Evolutionary conservation across 2,888 invertebrate species (phyloP).

Genomic region (Hirtodrosophila trivittata): DNA sequence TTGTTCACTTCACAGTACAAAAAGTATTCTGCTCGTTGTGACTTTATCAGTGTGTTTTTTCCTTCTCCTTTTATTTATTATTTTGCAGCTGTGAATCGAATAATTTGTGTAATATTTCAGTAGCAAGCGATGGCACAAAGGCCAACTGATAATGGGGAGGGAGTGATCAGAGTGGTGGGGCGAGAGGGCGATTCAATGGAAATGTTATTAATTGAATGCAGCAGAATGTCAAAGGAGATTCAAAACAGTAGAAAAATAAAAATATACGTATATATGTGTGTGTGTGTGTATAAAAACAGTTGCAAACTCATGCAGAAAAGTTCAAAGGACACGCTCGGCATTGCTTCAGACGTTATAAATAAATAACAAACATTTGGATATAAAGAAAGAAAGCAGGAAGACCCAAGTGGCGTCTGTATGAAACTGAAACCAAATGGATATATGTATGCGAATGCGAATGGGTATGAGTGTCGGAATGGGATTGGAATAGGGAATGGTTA

Average conservation of each 20-base stretch:
- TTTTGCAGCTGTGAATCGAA: conserved; percentile 29
- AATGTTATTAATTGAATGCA: conserved; percentile 63
- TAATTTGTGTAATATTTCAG: conserved; percentile 58
- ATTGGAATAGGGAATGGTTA: neutral
- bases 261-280: conserved; percentile 14
- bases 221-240: conserved; percentile 40
- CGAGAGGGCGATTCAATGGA: conserved; percentile 32
- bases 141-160: conserved; percentile 36
- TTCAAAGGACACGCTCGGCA: conserved; percentile 69
- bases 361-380: conserved; percentile 72
- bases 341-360: conserved; percentile 69
- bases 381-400: conserved; percentile 42
- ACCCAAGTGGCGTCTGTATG: conserved; percentile 31
- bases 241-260: conserved; percentile 21
- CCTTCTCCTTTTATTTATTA: conserved; percentile 32
- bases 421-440: conserved; percentile 14
- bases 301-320: conserved; percentile 71
- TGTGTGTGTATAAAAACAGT: conserved; percentile 42
- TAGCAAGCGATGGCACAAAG: conserved; percentile 26
- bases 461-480: neutral
- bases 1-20: conserved; percentile 37
- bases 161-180: neutral
- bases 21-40: conserved; percentile 6
- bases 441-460: neutral
- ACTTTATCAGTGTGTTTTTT: conserved; percentile 25